Evolutionary conservation across 2,888 invertebrate genomes (phyloP), one percentile per base, ranked within the genome.

Genomic region (Meiosimyza decipiens): DNA sequence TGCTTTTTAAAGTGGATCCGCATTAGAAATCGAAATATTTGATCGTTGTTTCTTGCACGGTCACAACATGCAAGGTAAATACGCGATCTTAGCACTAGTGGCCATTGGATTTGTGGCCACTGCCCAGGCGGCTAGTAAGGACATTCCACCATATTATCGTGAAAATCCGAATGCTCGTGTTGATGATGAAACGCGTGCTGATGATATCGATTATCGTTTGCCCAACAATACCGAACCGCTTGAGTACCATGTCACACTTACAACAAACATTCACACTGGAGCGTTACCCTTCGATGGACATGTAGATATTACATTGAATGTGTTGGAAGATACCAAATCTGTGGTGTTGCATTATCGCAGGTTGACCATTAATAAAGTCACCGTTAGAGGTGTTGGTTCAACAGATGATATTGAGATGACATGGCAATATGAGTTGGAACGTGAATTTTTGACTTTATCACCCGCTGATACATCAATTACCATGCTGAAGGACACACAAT

Each of bases 151-250:
- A 28, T 54, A 75, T 13, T 75, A 73, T 40, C 70, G 68, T 22
- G 78, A 76, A 55, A 71, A 49, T 52, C 72, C 73, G 6, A 76
- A 74, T 50, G 66, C 71, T 9, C 67, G 74, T 54, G 16, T 64
- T 0, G 63, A 13, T 9, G 22, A 6, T 6, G 59, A 60, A 13
- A 9, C n/a, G 1, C 59, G 62, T 15, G 73, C 67, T 16, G 60
- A 71, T 11, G 78, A 63, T 33, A 78, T 77, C 33, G 76, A 77
- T 55, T 84, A 90, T 85, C 87, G 89, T 33, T 86, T 91, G 70
- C 91, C 91, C 0, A 88, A 87, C 4, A 87, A 88, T 75, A 87
- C 91, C 67, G 81, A 80, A 0, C 91, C 91, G 0, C 75, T 80
- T 9, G 89, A 89, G 79, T 92, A 91, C 80, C 88, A 88, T 77